Conservation (phyloP, 1,140 invertebrate genomes). For the Laodelphax striatellus region DNA sequence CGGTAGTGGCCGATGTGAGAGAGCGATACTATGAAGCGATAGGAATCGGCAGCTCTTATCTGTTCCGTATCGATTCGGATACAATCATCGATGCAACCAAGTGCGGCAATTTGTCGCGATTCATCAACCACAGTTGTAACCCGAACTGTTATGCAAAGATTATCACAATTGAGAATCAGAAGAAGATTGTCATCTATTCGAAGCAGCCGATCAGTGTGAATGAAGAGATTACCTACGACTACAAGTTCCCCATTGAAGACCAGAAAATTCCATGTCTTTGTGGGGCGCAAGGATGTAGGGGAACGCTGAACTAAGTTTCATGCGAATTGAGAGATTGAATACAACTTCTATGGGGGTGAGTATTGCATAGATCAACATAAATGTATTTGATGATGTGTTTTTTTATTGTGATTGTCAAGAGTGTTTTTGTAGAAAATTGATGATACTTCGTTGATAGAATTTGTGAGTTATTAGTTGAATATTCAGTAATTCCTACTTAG, state of each 20-base stretch:
- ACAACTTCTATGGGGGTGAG: too few relatives aligned
- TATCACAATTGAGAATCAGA: constrained; percentile 90
- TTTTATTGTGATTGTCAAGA: too few relatives aligned
- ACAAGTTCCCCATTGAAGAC: constrained; percentile 97
- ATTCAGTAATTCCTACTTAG: too few relatives aligned
- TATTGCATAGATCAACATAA: too few relatives aligned
- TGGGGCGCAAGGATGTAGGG: constrained; percentile 80
- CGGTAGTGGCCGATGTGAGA: constrained; percentile 82
- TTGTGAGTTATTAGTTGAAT: too few relatives aligned
- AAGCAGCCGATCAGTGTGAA: constrained; percentile 92
- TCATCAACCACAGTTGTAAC: constrained; percentile 99
- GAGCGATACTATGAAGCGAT: constrained; percentile 89
- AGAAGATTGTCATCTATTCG: constrained; percentile 99
- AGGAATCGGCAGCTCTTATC: constrained; percentile 86
- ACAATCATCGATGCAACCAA: constrained; percentile 97
- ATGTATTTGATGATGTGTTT: too few relatives aligned
- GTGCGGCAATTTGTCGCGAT: constrained; percentile 90
- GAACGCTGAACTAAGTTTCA: constrained; percentile 76
- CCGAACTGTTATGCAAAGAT: constrained; percentile 98
- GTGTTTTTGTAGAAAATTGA: too few relatives aligned
- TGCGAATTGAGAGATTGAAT: too few relatives aligned
- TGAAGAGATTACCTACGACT: constrained; percentile 99
- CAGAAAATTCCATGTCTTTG: constrained; percentile 96
- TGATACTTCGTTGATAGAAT: too few relatives aligned
- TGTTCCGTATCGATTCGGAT: constrained; percentile 92